These are phyloP conservation scores for Pipistrellus kuhlii DNA, from an alignment of 2,797 vertebrate species.

Conservation along the genomic window DNA sequence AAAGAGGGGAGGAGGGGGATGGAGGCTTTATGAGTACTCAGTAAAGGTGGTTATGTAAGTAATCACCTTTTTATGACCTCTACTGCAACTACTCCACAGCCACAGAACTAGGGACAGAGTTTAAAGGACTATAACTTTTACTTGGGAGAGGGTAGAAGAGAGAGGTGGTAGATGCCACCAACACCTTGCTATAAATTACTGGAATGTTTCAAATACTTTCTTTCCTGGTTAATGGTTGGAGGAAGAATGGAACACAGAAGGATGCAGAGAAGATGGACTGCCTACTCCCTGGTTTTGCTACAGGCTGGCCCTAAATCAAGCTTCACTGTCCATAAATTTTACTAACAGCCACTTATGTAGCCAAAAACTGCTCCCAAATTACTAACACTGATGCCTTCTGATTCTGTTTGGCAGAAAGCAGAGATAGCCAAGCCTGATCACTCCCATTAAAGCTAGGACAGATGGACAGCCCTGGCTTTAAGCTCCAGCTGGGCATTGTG, in stretches of 20 bases:
- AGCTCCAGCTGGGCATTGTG: not conserved
- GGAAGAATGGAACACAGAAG: conserved; percentile 32
- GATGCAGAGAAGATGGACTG: conserved; percentile 57
- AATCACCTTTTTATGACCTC: not conserved
- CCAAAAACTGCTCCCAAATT: conserved; percentile 72
- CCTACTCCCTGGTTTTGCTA: conserved; percentile 21
- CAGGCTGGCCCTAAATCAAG: conserved; percentile 45
- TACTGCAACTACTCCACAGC: not conserved
- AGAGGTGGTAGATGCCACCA: not conserved
- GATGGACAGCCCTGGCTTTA: conserved; percentile 65
- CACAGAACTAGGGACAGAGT: not conserved
- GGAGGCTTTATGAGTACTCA: not conserved
- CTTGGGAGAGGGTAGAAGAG: not conserved
- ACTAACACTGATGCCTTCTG: conserved; percentile 65
- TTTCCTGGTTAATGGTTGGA: conserved; percentile 4
- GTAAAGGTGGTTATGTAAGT: not conserved
- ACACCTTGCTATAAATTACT: conserved; percentile 47
- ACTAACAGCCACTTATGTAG: conserved; percentile 63
- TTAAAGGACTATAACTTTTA: not conserved
- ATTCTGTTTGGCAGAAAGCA: conserved; percentile 72
- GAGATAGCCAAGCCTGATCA: conserved; percentile 54
- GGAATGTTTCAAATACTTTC: conserved; percentile 17
- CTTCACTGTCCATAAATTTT: conserved; percentile 73
- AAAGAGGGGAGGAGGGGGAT: not conserved
- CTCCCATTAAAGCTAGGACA: conserved; percentile 70